A percentile compares a stretch with the other conserved stretches of the same genome.
These are phyloP conservation scores for Lagodon rhomboides DNA, from an alignment of 2,797 vertebrate genomes.

Conservation along the genomic window DNA sequence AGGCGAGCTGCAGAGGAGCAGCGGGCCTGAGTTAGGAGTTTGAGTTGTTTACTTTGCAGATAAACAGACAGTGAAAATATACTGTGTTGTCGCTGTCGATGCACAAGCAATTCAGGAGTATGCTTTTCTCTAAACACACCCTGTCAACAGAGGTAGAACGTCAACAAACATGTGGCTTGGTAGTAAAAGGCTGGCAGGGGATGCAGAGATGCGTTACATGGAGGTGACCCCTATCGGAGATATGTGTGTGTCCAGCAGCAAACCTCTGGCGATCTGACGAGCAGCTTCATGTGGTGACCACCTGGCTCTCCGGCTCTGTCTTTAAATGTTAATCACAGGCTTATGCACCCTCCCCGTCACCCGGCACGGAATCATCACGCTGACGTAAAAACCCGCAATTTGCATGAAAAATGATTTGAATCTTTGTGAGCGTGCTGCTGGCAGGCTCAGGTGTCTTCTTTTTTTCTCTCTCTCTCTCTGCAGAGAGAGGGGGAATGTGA, in stretches of 20 bases:
- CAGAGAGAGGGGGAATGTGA: slow-evolving; percentile 5
- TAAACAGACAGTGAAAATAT: slow-evolving; percentile 29
- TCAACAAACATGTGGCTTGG: slow-evolving; percentile 8
- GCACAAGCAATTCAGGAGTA: slow-evolving; percentile 5
- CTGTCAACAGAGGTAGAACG: slow-evolving; percentile 22
- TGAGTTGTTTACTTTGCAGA: slow-evolving; percentile 51
- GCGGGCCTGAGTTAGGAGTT: neutral
- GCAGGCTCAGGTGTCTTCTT: slow-evolving; percentile 30
- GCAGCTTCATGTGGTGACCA: slow-evolving; percentile 9
- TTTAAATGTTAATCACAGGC: slow-evolving; percentile 34
- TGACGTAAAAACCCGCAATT: slow-evolving; percentile 33
- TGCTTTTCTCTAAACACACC: slow-evolving; percentile 28
- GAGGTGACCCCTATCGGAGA: neutral
- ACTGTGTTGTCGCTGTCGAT: slow-evolving; percentile 24
- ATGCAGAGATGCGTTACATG: neutral
- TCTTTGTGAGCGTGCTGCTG: slow-evolving; percentile 22
- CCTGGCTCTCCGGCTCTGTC: slow-evolving; percentile 6
- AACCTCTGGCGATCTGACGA: neutral
- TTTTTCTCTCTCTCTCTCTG: too few relatives aligned
- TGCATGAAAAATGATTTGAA: slow-evolving; percentile 46
- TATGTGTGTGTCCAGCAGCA: slow-evolving; percentile 4
- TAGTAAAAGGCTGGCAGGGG: neutral
- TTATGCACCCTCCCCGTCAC: neutral
- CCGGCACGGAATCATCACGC: neutral
- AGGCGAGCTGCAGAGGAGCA: slow-evolving; percentile 24